phyloP scores from a whole-genome alignment of 2,888 invertebrate genomes.

The Xestia c-nigrum region DNA sequence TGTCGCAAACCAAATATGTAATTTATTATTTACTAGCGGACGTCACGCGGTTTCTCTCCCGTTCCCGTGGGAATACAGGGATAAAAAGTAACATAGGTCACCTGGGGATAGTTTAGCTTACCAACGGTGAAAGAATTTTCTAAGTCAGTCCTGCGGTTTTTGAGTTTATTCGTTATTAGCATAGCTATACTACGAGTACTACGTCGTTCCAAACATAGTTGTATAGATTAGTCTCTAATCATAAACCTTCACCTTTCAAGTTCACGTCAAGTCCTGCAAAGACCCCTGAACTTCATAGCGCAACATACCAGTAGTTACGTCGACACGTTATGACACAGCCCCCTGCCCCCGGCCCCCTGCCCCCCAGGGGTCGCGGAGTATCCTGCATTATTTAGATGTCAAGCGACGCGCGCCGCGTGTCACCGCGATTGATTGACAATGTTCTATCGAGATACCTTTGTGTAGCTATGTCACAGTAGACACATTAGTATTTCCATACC shows the following conservation, averaged over 20 bases:
- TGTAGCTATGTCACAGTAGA: constrained; percentile 1
- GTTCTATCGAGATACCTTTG: constrained; percentile 42
- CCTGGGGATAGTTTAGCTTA: no score
- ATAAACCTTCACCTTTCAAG: constrained; percentile 2
- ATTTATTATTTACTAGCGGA: no score
- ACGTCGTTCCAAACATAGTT: no score
- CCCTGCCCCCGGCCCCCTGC: neutral
- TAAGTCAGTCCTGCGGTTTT: no score
- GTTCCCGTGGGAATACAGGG: no score
- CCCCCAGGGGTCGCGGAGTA: constrained; percentile 23
- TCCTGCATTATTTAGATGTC: constrained; percentile 67
- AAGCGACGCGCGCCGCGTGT: constrained; percentile 43
- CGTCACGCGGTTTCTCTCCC: no score
- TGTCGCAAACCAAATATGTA: no score
- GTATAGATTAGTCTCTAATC: neutral
- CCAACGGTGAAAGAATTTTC: no score
- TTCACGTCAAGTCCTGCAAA: neutral
- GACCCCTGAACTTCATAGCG: constrained; percentile 1
- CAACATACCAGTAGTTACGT: constrained; percentile 40
- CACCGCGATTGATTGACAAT: constrained; percentile 61
- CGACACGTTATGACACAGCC: constrained; percentile 43
- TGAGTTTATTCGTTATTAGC: no score
- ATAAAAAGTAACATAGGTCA: no score
- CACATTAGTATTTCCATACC: neutral
- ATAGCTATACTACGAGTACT: no score